Conservation (phyloP, 2,888 invertebrate genomes). For the Polyommatus icarus region DNA sequence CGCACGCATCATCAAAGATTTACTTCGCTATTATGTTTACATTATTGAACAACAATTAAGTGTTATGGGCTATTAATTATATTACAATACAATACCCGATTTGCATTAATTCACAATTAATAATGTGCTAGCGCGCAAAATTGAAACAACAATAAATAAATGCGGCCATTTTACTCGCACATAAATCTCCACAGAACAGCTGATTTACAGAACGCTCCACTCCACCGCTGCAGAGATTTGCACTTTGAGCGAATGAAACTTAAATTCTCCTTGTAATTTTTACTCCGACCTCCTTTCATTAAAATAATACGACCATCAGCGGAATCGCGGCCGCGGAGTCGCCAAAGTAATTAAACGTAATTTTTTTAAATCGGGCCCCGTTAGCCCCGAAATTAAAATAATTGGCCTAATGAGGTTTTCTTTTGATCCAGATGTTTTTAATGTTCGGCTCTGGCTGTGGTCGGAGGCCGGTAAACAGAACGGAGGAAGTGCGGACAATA, state of each 20-base stretch:
- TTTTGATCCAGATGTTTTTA: conserved; percentile 42
- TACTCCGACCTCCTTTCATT: conserved; percentile 18
- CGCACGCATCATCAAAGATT: conserved; percentile 8
- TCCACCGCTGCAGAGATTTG: conserved; percentile 58
- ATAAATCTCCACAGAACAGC: conserved; percentile 56
- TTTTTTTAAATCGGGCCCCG: not conserved
- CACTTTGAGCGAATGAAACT: conserved; percentile 42
- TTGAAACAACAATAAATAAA: conserved; percentile 69
- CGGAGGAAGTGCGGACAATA: conserved; percentile 72
- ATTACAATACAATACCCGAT: conserved; percentile 34
- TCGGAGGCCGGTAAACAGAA: conserved; percentile 61
- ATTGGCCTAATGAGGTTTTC: conserved; percentile 37
- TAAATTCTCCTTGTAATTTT: conserved; percentile 32
- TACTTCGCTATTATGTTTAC: conserved; percentile 23
- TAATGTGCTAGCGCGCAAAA: conserved; percentile 57
- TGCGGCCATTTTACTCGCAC: conserved; percentile 66
- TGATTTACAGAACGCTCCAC: conserved; percentile 70
- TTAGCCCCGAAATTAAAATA: conserved; percentile 32
- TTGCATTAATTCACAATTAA: conserved; percentile 55
- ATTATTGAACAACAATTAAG: conserved; percentile 29
- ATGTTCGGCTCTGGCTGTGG: conserved; percentile 41
- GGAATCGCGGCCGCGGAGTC: not conserved
- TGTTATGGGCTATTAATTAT: conserved; percentile 25
- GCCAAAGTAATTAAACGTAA: conserved; percentile 13
- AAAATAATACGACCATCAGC: conserved; percentile 18